Evolutionary conservation across 2,113 vertebrate genomes (phyloP).

Genomic region (Sander lucioperca): DNA sequence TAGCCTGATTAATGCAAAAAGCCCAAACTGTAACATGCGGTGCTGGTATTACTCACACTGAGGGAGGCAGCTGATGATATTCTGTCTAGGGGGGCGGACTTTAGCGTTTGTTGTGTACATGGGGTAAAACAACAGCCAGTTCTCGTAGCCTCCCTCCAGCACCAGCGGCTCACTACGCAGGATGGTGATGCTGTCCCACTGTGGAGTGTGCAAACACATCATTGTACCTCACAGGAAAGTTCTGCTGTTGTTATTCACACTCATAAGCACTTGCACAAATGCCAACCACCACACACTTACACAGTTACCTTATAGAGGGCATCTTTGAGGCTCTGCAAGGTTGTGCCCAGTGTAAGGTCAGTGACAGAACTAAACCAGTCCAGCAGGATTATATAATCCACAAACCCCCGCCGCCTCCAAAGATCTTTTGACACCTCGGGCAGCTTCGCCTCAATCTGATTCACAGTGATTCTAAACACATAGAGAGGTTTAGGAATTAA

Average conservation of each 20-base stretch:
- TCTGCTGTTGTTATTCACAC: neutral
- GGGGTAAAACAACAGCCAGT: conserved; percentile 97
- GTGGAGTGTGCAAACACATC: conserved; percentile 48
- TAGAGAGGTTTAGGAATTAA: neutral
- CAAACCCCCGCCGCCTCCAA: conserved; percentile 90
- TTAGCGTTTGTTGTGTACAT: conserved; percentile 96
- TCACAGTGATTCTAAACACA: conserved; percentile 90
- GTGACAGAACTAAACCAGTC: conserved; percentile 95
- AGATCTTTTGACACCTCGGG: conserved; percentile 89
- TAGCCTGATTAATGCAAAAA: neutral
- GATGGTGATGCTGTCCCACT: conserved; percentile 97
- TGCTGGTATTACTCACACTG: conserved; percentile 87
- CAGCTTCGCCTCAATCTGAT: conserved; percentile 91
- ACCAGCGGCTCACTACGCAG: conserved; percentile 92
- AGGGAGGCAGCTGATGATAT: conserved; percentile 83
- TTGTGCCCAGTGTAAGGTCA: conserved; percentile 91
- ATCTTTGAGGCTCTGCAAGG: conserved; percentile 96
- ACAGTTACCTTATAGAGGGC: conserved; percentile 93
- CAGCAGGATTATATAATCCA: conserved; percentile 92
- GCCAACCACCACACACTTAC: neutral
- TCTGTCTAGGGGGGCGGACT: conserved; percentile 88
- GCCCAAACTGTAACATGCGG: neutral
- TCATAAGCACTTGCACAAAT: neutral
- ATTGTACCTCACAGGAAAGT: neutral
- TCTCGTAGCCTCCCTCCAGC: conserved; percentile 97